phyloP scores from a whole-genome alignment of 2,888 invertebrate genomes.

The Harpagoxenus sublaevis region DNA sequence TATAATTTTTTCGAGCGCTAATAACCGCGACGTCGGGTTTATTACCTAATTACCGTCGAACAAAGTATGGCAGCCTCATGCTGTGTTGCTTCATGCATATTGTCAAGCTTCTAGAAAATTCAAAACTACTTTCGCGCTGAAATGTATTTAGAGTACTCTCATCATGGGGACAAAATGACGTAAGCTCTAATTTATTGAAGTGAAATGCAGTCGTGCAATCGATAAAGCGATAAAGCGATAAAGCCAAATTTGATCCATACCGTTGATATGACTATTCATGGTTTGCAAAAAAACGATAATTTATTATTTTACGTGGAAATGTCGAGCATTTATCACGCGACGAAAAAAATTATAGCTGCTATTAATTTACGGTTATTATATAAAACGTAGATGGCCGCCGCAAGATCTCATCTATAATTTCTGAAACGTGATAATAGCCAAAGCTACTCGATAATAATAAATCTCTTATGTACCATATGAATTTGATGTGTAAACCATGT shows the following conservation, averaged over 20 bases:
- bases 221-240: neutral
- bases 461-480: neutral
- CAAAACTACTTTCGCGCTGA: slow-evolving; percentile 5
- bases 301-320: slow-evolving; percentile 23
- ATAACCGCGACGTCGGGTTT: slow-evolving; percentile 12
- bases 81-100: neutral
- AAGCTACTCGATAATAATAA: slow-evolving; percentile 29
- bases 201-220: slow-evolving; percentile 10
- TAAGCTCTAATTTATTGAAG: slow-evolving; percentile 21
- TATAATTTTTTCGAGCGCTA: slow-evolving; percentile 27
- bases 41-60: slow-evolving; percentile 37
- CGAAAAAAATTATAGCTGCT: slow-evolving; percentile 18
- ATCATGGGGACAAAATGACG: neutral
- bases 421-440: neutral
- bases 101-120: slow-evolving; percentile 26
- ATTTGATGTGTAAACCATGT: neutral
- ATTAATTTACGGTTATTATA: slow-evolving; percentile 36
- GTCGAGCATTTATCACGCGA: slow-evolving; percentile 1
- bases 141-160: slow-evolving; percentile 31
- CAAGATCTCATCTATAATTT: slow-evolving; percentile 26
- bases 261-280: slow-evolving; percentile 6
- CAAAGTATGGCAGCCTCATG: neutral
- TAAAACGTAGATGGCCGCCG: slow-evolving; percentile 12
- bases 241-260: slow-evolving; percentile 1
- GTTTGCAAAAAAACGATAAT: slow-evolving; percentile 35